Evolutionary conservation across 2,888 invertebrate genomes (phyloP), one percentile per base, ranked within the genome.

Genomic region (Lochmaea capreae): DNA sequence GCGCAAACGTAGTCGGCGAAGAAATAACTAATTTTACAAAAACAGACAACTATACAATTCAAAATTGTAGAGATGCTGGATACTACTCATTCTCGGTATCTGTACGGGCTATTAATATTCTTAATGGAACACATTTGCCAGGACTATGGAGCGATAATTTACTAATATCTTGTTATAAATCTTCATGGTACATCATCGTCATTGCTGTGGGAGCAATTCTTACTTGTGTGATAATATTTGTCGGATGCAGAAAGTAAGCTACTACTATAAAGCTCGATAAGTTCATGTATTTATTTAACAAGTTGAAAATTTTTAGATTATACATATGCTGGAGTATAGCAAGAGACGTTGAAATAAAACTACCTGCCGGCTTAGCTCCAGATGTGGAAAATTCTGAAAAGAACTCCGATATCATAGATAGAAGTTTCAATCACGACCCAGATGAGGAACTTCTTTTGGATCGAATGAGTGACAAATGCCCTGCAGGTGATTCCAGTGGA

Each of bases 281-380:
- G 22, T 22, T 22, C 22, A 22, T 22, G 22, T 22, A 22, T 18
- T 63, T 12, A 26, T 26, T n/a, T n/a, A n/a, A 63, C 42, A 63
- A 26, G 12, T 12, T 9, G 9, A 33, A 33, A 58, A 39, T 65
- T 85, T 87, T 85, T 78, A 92, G 92, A 83, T 82, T 90, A 39
- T 92, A 91, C 86, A 87, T 88, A 72, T 90, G 89, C 76, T 91
- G 90, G 80, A 89, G 89, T 81, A 89, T 74, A 14, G 93, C 93
- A 92, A 89, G 90, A 81, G 90, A 93, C 79, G 91, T 93, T 33
- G 91, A 91, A 82, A 90, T 92, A 14, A 91, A 91, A 79, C 85
- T 93, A 76, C 93, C 93, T 26, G 90, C 90, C 65, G 93, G 93
- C 4, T 85, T 93, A 73, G 90, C 87, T 18, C 80, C 82, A 8